Evolutionary conservation across 2,797 vertebrate genomes (phyloP).

Genomic region (Cirrhinus mrigala): DNA sequence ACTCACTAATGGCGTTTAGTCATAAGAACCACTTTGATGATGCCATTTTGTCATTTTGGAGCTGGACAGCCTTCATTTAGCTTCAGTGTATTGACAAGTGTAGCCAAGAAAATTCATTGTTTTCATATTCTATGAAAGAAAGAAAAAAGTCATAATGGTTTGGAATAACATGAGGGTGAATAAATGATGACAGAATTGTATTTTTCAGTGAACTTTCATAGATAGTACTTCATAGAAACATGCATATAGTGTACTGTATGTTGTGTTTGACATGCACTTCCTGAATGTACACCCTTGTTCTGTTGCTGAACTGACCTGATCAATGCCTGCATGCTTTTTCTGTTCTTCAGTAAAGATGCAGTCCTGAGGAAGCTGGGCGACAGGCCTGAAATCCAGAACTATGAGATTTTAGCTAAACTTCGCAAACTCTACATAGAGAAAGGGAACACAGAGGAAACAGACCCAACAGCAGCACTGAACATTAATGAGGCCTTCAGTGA

Average conservation of each 20-base stretch:
- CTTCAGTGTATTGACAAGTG: not conserved
- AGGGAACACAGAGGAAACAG: not conserved
- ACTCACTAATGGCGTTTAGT: not conserved
- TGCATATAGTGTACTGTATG: not conserved
- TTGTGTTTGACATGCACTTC: not conserved
- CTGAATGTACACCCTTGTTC: not conserved
- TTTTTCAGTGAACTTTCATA: not conserved
- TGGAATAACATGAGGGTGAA: not conserved
- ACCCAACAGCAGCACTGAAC: not conserved
- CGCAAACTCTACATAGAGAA: not conserved
- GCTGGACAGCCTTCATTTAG: not conserved
- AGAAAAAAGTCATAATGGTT: not conserved
- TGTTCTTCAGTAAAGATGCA: not conserved
- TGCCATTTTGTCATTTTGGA: not conserved
- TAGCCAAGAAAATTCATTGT: not conserved
- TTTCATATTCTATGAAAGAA: not conserved
- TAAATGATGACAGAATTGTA: not conserved
- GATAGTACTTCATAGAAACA: not conserved
- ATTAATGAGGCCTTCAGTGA: not conserved
- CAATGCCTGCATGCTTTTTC: not conserved
- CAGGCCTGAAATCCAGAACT: constrained; percentile 2
- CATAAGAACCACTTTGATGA: not conserved
- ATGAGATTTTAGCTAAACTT: not conserved
- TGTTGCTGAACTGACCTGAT: not conserved
- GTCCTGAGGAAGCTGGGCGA: constrained; percentile 25